Conservation (phyloP, 2,797 vertebrate genomes). For the Huso huso region DNA sequence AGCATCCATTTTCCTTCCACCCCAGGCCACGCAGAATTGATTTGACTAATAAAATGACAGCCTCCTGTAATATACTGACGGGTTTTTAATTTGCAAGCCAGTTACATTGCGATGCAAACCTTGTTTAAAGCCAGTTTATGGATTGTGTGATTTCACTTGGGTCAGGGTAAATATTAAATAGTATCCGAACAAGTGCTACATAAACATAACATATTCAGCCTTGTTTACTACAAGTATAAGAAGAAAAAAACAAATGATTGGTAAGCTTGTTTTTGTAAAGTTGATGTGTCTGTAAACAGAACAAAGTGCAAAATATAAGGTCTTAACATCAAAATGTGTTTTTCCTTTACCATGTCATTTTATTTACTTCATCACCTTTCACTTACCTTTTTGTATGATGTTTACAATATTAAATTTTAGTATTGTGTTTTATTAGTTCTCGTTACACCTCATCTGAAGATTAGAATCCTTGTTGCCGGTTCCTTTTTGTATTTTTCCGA, state of each 20-base stretch:
- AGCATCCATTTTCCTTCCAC: constrained; percentile 62
- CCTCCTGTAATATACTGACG: constrained; percentile 68
- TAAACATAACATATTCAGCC: constrained; percentile 47
- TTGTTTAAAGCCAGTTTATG: constrained; percentile 84
- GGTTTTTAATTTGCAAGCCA: constrained; percentile 74
- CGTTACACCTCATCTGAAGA: too few species aligned
- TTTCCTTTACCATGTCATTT: too few species aligned
- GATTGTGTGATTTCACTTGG: constrained; percentile 51
- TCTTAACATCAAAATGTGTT: too few species aligned
- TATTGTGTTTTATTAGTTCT: too few species aligned
- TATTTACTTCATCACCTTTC: too few species aligned
- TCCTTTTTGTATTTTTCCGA: too few species aligned
- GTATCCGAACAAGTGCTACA: constrained; percentile 45
- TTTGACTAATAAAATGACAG: constrained; percentile 85
- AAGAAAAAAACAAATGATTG: constrained; percentile 16
- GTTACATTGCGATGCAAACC: constrained; percentile 64
- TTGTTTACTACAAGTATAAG: constrained; percentile 18
- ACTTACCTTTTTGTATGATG: too few species aligned
- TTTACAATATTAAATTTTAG: too few species aligned
- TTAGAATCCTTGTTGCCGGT: too few species aligned
- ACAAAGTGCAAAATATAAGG: neutral
- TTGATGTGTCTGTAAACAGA: neutral
- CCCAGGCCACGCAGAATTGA: constrained; percentile 71
- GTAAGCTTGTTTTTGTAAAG: constrained; percentile 13
- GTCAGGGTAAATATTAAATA: constrained; percentile 54